Percentiles rank a stretch among this genome's conserved stretches.
Evolutionary conservation across 2,888 invertebrate species (phyloP).

Genomic region (Aspidiotus rigidus): DNA sequence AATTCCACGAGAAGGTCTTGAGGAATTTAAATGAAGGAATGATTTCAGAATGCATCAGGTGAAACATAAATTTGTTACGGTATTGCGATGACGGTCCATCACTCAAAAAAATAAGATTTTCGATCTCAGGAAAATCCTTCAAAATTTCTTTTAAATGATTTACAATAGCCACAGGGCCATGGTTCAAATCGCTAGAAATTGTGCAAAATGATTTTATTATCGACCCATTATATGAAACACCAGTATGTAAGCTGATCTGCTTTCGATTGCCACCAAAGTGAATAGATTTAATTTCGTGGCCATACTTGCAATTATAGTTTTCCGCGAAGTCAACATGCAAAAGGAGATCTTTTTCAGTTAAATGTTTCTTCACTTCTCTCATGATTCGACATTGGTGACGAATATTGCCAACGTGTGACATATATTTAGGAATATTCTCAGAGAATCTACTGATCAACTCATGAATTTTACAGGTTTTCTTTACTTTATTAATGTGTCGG

Average conservation of each 20-base stretch:
- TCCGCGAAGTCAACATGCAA: too few species aligned
- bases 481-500: too few species aligned
- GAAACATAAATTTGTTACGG: slow-evolving; percentile 42
- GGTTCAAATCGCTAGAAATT: slow-evolving; percentile 41
- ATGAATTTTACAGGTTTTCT: too few species aligned
- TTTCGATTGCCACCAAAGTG: too few species aligned
- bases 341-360: too few species aligned
- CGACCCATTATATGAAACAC: slow-evolving; percentile 23
- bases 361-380: too few species aligned
- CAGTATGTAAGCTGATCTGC: slow-evolving; percentile 31
- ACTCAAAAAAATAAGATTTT: slow-evolving; percentile 41
- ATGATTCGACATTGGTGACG: too few species aligned
- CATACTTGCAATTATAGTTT: too few species aligned
- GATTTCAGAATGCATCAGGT: slow-evolving; percentile 37
- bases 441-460: too few species aligned
- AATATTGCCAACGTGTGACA: too few species aligned
- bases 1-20: slow-evolving; percentile 38
- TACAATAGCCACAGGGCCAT: slow-evolving; percentile 43
- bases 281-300: too few species aligned
- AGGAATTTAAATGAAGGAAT: slow-evolving; percentile 33
- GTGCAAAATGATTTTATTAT: slow-evolving; percentile 39
- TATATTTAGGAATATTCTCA: too few species aligned
- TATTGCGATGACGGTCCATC: slow-evolving; percentile 43
- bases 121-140: slow-evolving; percentile 31
- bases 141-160: slow-evolving; percentile 42